phyloP scores from a whole-genome alignment of 2,888 invertebrate genomes.

The Clepsis dumicolana region DNA sequence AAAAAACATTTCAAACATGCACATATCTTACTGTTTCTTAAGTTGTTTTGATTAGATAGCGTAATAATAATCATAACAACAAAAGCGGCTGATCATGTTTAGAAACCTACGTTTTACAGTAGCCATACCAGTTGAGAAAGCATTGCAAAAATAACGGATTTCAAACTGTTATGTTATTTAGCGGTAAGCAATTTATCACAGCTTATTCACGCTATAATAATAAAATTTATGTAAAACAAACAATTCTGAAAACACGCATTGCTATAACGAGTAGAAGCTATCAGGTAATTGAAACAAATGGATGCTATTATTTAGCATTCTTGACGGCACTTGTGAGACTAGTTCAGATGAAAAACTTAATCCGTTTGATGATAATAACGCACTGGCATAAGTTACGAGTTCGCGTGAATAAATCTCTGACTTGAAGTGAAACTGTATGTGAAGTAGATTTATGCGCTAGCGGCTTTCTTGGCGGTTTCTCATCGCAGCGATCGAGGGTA shows the following conservation, averaged over 20 bases:
- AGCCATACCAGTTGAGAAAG: not conserved
- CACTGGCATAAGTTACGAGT: conserved; percentile 31
- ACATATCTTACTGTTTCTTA: too few relatives aligned
- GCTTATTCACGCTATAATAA: not conserved
- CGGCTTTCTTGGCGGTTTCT: conserved; percentile 32
- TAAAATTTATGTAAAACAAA: conserved; percentile 3
- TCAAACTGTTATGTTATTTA: not conserved
- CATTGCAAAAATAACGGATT: not conserved
- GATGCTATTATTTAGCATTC: not conserved
- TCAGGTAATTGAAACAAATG: not conserved
- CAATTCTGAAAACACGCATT: not conserved
- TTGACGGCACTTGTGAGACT: not conserved
- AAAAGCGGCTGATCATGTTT: not conserved
- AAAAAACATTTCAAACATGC: too few relatives aligned
- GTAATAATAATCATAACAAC: not conserved
- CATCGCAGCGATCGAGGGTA: conserved; percentile 5
- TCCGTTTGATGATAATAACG: conserved; percentile 15
- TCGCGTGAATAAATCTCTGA: conserved; percentile 35
- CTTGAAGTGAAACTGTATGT: conserved; percentile 34
- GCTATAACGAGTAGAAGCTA: not conserved
- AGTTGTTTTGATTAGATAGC: too few relatives aligned
- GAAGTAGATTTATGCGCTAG: conserved; percentile 39
- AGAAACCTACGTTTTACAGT: not conserved
- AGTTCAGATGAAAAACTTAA: conserved; percentile 1
- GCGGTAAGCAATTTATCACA: not conserved